Evolutionary conservation across 2,888 invertebrate species (phyloP), one percentile per base, ranked within the genome.

Genomic region (Eupsilia transversa): DNA sequence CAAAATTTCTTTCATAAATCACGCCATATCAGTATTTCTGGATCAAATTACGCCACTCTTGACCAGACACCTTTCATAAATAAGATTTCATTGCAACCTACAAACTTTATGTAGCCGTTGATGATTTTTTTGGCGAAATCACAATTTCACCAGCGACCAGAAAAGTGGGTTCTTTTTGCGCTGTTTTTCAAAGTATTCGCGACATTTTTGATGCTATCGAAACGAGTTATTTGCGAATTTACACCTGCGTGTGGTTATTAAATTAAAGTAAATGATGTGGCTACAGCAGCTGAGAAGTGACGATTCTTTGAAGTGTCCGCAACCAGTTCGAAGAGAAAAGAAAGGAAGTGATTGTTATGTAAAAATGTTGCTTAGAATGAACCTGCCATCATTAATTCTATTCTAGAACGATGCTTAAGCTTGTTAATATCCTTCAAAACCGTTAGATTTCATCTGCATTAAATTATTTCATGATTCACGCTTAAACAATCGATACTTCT

Each of bases 81-180:
- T 70, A 69, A 74, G 12, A 66, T 80, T 76, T 67, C 38, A 46
- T 73, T 71, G 23, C 73, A 38, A 63, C 17, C 54, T 35, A 56
- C 65, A 75, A 63, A 63, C 65, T 72, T 56, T 59, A 57, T 52
- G 57, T 65, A 65, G 61, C 43, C 10, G 80, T 60, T 72, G 59
- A 65, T 74, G 74, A 60, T 72, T 61, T 70, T 70, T 80, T 74
- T 72, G 73, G 79, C 30, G 75, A 80, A 68, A 81, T 70, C 54
- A 63, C 79, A 84, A 77, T 87, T 83, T 88, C 82, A 77, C 87
- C 70, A 57, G 60, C 33, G 9, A 82, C 74, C 75, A 57, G 85
- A 77, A 59, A 17, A 64, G 72, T 77, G 41, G 27, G 72, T 80
- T 70, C 30, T 74, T 86, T 83, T 77, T 73, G 64, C 66, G 65